Base-by-base conservation (phyloP, 2,888 invertebrate species). In the Blastobasis adustella region DNA sequence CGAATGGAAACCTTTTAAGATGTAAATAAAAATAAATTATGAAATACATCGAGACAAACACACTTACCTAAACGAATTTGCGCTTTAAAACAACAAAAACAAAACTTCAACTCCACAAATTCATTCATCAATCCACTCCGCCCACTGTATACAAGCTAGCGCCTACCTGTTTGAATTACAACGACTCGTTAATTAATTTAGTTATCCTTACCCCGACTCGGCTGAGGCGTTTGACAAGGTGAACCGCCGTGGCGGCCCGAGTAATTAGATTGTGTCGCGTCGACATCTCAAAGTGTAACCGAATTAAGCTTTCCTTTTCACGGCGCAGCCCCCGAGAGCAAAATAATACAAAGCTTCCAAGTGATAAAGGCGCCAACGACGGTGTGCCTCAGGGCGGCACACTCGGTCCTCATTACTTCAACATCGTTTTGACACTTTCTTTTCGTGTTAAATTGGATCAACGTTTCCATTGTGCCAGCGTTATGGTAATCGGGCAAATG, bases 221-320 rank as follows among this genome's bases (percentile, higher is more conserved):
- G 62, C 69, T 67, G 69, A 78, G 83, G 82, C 81, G 76, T 85
- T 84, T 85, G 85, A 86, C 79, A 79, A 86, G 74, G 80, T 82
- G 76, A 79, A 76, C 72, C 76, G 67, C 63, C 65, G 70, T 68
- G 71, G 72, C 72, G 73, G 70, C 75, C 79, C 67, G 75, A 74
- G 75, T 87, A 88, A 88, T 85, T 84, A 83, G 80, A 85, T 86
- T 85, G 79, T 80, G 81, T 79, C 79, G 77, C 76, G 80, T 73
- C 83, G 85, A 80, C 84, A 82, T 88, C 87, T 88, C 87, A 82
- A 87, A 87, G 85, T 81, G 82, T 85, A 88, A 87, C 83, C 69
- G 75, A 87, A 87, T 87, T 87, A 87, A 82, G 79, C 79, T 79
- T 80, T 83, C 82, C 85, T 83, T 81, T 84, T 81, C 81, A 81